Conservation (phyloP, 1,140 invertebrate species). For the Trichonephila clavipes region DNA sequence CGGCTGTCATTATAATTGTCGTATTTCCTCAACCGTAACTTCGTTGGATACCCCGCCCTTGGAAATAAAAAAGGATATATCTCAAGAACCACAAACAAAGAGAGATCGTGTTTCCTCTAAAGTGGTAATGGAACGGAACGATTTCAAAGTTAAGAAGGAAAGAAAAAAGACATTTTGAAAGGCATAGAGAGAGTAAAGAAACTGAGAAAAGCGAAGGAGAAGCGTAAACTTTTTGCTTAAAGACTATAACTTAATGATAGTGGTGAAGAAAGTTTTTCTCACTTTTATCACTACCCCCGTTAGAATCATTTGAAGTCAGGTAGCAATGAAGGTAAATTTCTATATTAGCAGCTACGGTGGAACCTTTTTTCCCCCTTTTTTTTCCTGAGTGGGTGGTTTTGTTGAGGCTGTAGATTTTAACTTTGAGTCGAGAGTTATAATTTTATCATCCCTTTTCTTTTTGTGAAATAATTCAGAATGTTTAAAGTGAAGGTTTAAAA, state of each 20-base stretch:
- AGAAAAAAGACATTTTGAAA: background rate
- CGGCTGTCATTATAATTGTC: slow-evolving; percentile 31
- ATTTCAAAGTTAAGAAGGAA: background rate
- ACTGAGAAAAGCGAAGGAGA: background rate
- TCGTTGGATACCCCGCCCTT: slow-evolving; percentile 19
- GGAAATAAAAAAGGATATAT: slow-evolving; percentile 41
- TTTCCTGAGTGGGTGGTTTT: background rate
- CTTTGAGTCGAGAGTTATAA: no score
- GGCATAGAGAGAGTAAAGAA: background rate
- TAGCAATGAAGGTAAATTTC: slow-evolving; percentile 28
- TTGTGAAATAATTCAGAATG: no score
- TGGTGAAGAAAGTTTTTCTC: background rate
- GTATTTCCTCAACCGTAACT: slow-evolving; percentile 56
- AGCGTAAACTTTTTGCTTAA: slow-evolving; percentile 18
- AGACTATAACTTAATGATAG: slow-evolving; percentile 49
- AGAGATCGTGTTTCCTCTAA: slow-evolving; percentile 57
- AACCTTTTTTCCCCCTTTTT: background rate
- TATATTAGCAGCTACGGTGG: background rate
- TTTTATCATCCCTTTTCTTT: no score
- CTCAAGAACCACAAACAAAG: slow-evolving; percentile 57
- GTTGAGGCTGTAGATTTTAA: no score
- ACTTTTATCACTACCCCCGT: background rate
- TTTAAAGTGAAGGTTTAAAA: no score
- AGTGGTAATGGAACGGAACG: slow-evolving; percentile 66
- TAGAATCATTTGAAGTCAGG: slow-evolving; percentile 1